Evolutionary conservation across 2,797 vertebrate species (phyloP), one percentile per base, ranked within the genome.

Genomic region (Melanotaenia nigrans): DNA sequence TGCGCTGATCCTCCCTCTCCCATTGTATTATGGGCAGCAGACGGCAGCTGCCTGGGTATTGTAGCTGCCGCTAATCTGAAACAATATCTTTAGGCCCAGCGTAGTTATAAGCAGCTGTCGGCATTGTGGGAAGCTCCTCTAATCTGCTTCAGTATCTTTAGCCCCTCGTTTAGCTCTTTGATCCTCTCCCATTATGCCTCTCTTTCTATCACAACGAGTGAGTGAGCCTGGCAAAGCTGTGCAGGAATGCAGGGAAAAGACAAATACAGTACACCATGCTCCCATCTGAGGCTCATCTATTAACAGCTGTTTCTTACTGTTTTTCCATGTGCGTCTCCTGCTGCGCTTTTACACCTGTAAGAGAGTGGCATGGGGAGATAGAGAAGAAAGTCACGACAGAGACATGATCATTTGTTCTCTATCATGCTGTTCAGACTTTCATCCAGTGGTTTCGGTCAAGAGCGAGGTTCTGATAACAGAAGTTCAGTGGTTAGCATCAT

Each of bases 131-230:
- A 84, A 85, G 90, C 88, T 71, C 88, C 58, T 85, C 85, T 94
- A 92, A 94, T 95, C 94, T 94, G 89, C 92, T 85, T 87, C 89
- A 73, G 71, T 80, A 93, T 94, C 92, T 93, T 92, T 89, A 94
- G 92, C 90, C 92, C 77, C 83, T 91, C 85, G 90, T 91, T 91
- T 91, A 93, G 88, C 85, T 88, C 89, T 94, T 90, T 93, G 91
- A 93, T 93, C 92, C 90, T 47, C 89, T 90, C 90, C 92, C 88
- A 92, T 93, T 91, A 91, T 90, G 85, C 84, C 76, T 85, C 73
- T 68, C 73, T 82, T 77, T 81, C 82, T 86, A 81, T 85, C 79
- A 53, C 76, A 56, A 80, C 73, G 66, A 81, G 78, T 18, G 58
- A 72, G 72, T 42, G 75, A 89, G 84, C 74, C 75, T 68, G 83